Evolutionary conservation across 2,113 vertebrate genomes (phyloP), one percentile per base, ranked within the genome.

Genomic region (Anser cygnoides): DNA sequence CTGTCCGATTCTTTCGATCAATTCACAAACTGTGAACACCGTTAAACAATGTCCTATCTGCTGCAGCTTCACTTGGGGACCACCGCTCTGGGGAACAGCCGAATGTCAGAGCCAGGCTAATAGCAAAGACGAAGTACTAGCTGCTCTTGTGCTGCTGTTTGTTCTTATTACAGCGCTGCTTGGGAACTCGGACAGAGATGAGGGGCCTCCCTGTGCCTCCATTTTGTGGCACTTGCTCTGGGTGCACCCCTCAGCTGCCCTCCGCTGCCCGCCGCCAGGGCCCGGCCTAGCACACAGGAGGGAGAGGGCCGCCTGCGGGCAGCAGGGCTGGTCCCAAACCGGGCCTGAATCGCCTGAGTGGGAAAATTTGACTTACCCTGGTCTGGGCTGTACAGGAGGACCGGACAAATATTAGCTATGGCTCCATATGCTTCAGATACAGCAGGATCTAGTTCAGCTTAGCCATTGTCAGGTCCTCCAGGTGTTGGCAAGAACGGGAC

Each of bases 281-380:
- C 41, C 41, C 11, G 28, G 14, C 15, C 31, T 23, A 63, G 62
- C 61, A 39, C 26, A 17, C 49, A 25, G 26, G 37, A 63, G 23
- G 61, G 26, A 28, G 3, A 2, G 6, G 7, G 6, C 1, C 3
- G 28, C 0, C 0, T 5, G 58, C n/a, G 46, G 9, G 17, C 9
- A 31, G 19, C 19, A 17, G 16, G 7, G 12, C 33, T 41, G 13
- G 1, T 50, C 70, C 61, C 46, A n/a, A 37, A 13, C 12, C 0
- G 6, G 31, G 22, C 22, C 61, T 46, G 23, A 29, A 20, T 8
- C 18, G 4, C 17, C 10, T 0, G 5, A 17, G 5, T 1, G 0
- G 58, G 41, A 63, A 58, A 63, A n/a, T 13, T 1, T 4, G 5
- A 17, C 63, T 39, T 8, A 49, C 59, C 33, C 41, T 6, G 12